Evolutionary conservation across 2,797 vertebrate species (phyloP), one percentile per base, ranked within the genome.

Genomic region (Anas capensis): DNA sequence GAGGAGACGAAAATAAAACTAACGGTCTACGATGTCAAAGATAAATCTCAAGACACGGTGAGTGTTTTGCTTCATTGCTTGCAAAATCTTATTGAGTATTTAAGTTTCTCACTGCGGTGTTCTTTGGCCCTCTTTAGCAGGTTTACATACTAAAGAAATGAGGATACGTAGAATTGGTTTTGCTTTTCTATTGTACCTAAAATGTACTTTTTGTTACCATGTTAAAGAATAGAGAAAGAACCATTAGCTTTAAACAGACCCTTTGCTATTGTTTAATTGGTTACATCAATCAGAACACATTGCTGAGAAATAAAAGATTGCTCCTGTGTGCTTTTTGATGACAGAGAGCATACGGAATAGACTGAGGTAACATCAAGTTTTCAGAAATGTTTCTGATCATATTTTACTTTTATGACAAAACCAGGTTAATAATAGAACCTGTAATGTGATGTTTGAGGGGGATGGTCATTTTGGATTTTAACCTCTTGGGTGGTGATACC

Each of bases 1-100:
- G 98, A 98, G 58, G 99, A 99, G 97, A 99, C 98, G 19, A 98
- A 98, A 97, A 99, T 99, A 98, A 99, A 99, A 91, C 98, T 99
- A 80, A 98, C 98, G 1, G 99, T 99, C 97, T 99, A 99, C 84
- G 99, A 99, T 98, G 99, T 99, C 97, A 99, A 99, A 97, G 99
- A 99, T 95, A 99, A 98, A 97, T 98, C 97, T 97, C 98, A 98
- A 83, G 98, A 99, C 97, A 98, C 98, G 2, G 99, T 99, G 97
- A 99, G 99, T 98, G 95, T 93, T 96, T 92, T 69, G 23, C 11
- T 40, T 80, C 17, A 0, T 33, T 87, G 88, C 70, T 76, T 94
- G 29, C 29, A 5, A 14, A 51, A 51, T 70, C 31, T 53, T 70
- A 4, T 7, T 17, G 4, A 82, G 51, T 12, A 34, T 23, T 51